Conservation (phyloP, 2,113 vertebrate genomes). For the Syngnathus typhle region DNA sequence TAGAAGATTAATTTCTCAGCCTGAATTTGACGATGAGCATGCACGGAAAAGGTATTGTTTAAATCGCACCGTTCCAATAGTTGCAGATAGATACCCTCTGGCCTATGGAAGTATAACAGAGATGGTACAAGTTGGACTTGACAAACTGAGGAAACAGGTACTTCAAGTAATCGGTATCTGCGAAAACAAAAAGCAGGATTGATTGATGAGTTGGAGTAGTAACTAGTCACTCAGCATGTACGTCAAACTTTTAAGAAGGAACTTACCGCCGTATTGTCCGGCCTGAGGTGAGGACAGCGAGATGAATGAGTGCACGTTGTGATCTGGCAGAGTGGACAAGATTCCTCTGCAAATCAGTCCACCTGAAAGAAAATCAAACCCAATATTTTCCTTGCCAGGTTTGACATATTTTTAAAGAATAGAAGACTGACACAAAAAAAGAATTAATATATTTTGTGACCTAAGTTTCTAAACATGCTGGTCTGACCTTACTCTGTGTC, state of each 20-base stretch:
- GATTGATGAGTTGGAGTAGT: not conserved
- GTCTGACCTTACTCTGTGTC: not conserved
- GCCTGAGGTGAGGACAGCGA: conserved; percentile 85
- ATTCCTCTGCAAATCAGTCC: conserved; percentile 85
- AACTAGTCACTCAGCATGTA: not conserved
- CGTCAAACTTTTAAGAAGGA: not conserved
- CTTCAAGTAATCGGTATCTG: conserved; percentile 78
- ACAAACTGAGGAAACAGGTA: conserved; percentile 83
- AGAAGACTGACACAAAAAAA: too few species aligned
- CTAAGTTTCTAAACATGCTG: not conserved
- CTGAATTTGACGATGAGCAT: too few species aligned
- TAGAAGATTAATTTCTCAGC: not conserved
- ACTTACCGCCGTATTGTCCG: conserved; percentile 83
- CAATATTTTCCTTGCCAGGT: not conserved
- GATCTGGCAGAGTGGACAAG: conserved; percentile 77
- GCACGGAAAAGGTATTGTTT: not conserved
- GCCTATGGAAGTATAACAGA: conserved; percentile 77
- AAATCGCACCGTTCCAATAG: conserved; percentile 85
- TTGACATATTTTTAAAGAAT: too few species aligned
- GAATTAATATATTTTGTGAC: too few species aligned
- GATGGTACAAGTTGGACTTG: conserved; percentile 78
- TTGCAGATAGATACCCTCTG: conserved; percentile 85
- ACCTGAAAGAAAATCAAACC: conserved; percentile 59
- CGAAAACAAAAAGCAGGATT: conserved; percentile 3
- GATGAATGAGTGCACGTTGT: conserved; percentile 86